phyloP scores from a whole-genome alignment of 2,113 vertebrate species.

The Cervus canadensis region DNA sequence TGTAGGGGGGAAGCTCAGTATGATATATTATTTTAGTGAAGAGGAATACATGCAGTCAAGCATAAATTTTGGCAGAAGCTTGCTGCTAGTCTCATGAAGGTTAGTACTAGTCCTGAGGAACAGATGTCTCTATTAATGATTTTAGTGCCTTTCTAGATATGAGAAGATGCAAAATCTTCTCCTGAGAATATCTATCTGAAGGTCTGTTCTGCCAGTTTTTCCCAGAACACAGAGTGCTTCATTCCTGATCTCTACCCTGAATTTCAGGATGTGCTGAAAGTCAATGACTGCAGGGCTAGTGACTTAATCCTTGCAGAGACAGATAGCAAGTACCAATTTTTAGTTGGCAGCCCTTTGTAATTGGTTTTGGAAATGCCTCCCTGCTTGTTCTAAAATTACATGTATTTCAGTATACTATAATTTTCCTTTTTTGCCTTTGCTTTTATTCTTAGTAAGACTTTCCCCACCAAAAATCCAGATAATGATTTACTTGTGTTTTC shows the following conservation, averaged over 20 bases:
- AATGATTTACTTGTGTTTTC: neutral
- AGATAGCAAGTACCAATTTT: neutral
- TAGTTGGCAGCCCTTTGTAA: neutral
- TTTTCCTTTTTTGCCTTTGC: neutral
- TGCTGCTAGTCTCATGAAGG: neutral
- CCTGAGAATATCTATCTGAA: neutral
- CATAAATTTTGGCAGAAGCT: neutral
- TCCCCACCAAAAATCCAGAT: neutral
- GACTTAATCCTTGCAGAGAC: neutral
- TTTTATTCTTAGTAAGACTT: neutral
- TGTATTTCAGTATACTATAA: neutral
- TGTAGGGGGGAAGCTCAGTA: neutral
- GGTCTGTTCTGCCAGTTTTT: neutral
- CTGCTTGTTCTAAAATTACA: neutral
- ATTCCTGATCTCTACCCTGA: neutral
- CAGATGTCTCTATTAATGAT: neutral
- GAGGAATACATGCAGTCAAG: neutral
- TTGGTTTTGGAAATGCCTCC: neutral
- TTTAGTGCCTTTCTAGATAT: neutral
- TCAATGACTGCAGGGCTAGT: neutral
- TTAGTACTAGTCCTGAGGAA: neutral
- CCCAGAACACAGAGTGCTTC: neutral
- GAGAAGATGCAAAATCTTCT: neutral
- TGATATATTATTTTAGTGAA: neutral
- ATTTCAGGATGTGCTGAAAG: neutral